Base-by-base conservation (phyloP, 2,113 vertebrate genomes). In the Neomonachus schauinslandi region DNA sequence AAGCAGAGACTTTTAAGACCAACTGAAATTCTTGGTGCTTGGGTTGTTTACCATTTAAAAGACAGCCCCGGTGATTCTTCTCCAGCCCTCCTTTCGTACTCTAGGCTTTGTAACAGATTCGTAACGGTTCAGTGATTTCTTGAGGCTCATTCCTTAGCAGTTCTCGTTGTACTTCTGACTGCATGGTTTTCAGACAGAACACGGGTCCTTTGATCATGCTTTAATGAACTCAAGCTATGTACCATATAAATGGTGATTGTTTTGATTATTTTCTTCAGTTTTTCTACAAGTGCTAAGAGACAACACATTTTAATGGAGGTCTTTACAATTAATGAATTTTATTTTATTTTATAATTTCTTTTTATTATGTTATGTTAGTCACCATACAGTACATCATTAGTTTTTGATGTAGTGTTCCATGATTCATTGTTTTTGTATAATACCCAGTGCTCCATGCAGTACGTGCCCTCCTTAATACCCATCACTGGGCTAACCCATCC, bases 1-100 rank as follows among this genome's bases (percentile, higher is more conserved):
- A 83, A 87, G 76, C 80, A 81, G 88, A 74, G 61, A 81, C 83
- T 87, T 91, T 91, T 83, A 71, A 91, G 65, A 91, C 85, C 65
- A 88, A 82, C 71, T 86, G 14, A 91, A 94, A 57, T 69, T 95
- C 39, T 72, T 61, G 14, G 74, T 71, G 28, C 61, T 91, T 53
- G 42, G 53, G 55, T 63, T 87, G 77, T 96, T 94, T 83, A 76
- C 42, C 51, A 39, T 31, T 90, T 39, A 95, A 80, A 94, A 91
- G 79, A 89, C 61, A 57, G n/a, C 6, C 28, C 72, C 3, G 2
- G 42, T 24, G 89, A 28, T 80, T 51, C 33, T 81, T 72, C 86
- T 46, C 11, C 18, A 49, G 28, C 8, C 18, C 7, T 63, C 55
- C 63, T 46, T 57, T 42, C n/a, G n/a, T 18, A 33, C 36, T 49